Conservation (phyloP, 2,888 invertebrate genomes). For the Drosophila flavopinicola region DNA sequence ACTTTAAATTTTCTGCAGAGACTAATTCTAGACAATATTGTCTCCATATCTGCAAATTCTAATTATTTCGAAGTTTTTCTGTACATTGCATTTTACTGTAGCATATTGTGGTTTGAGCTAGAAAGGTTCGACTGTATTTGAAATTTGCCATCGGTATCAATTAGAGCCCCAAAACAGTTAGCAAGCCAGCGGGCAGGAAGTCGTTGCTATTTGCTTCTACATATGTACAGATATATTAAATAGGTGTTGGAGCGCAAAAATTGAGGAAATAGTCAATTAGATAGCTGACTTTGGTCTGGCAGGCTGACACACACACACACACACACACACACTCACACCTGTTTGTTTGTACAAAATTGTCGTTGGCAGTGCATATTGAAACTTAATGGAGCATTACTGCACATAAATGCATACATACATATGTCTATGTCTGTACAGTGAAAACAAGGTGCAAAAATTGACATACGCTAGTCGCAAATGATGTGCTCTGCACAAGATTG, state of each 20-base stretch:
- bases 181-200: conserved; percentile 1
- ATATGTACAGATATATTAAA: conserved; percentile 1
- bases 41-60: no score
- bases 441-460: background rate
- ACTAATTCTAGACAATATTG: no score
- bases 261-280: conserved; percentile 61
- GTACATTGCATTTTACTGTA: no score
- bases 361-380: conserved; percentile 39
- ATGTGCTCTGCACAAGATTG: conserved; percentile 8
- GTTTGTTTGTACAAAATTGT: background rate
- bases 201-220: background rate
- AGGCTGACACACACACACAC: conserved; percentile 1
- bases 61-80: no score
- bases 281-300: conserved; percentile 19
- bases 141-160: conserved; percentile 20
- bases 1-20: no score
- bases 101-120: no score
- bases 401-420: background rate
- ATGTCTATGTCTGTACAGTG: no score
- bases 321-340: conserved; percentile 4
- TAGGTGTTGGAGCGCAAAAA: conserved; percentile 26
- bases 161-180: conserved; percentile 4
- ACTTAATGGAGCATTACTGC: conserved; percentile 38
- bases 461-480: background rate
- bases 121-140: background rate